phyloP scores from a whole-genome alignment of 2,888 invertebrate species.

The Lysandra bellargus region DNA sequence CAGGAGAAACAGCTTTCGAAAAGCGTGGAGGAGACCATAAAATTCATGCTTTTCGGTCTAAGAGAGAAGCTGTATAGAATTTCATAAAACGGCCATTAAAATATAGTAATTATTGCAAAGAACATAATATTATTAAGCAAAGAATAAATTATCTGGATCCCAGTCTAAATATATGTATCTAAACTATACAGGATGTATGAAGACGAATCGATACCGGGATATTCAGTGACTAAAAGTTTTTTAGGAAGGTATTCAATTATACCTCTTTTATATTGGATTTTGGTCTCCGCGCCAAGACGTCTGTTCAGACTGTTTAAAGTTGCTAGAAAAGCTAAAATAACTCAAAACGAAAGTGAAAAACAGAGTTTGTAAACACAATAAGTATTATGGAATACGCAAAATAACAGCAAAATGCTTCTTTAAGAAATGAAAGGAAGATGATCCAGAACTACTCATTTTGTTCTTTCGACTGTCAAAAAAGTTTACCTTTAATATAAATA shows the following conservation, averaged over 20 bases:
- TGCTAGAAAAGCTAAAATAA: constrained; percentile 39
- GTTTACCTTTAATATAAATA: neutral
- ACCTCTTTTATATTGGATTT: constrained; percentile 42
- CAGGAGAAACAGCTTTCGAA: no score
- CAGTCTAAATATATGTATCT: constrained; percentile 4
- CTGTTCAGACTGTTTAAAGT: constrained; percentile 39
- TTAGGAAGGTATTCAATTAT: constrained; percentile 40
- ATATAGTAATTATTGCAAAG: no score
- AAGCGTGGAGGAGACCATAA: no score
- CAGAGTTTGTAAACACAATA: neutral
- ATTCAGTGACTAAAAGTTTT: constrained; percentile 36
- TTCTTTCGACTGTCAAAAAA: neutral
- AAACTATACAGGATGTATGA: constrained; percentile 31
- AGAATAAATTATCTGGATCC: neutral
- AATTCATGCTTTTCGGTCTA: no score
- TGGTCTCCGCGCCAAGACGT: constrained; percentile 42
- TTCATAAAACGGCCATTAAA: no score
- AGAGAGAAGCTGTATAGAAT: no score
- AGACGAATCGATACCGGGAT: constrained; percentile 38
- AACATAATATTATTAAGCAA: neutral
- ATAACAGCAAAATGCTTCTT: constrained; percentile 39
- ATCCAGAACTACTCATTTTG: constrained; percentile 11
- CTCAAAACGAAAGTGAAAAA: neutral
- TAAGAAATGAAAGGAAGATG: constrained; percentile 33
- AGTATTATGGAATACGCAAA: constrained; percentile 37